Percentiles rank a stretch among this genome's conserved stretches.
phyloP scores from a whole-genome alignment of 2,113 vertebrate genomes.

The Phylloscopus trochiloides region DNA sequence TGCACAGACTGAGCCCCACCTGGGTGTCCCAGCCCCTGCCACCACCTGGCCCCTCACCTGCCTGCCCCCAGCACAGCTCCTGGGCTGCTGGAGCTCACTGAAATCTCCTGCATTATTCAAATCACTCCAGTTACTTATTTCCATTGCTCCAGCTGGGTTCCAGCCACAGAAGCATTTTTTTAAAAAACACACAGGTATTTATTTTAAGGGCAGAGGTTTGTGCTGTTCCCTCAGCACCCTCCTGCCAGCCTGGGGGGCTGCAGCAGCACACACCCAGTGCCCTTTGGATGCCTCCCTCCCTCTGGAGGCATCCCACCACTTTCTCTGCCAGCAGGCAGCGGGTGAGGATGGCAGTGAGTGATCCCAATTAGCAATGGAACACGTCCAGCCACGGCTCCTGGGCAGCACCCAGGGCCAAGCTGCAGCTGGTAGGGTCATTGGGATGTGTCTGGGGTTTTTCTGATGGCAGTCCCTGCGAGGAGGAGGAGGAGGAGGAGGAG shows the following conservation, averaged over 20 bases:
- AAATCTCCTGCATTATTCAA: background rate
- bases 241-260: background rate
- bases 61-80: fast-evolving
- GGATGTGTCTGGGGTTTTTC: background rate
- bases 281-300: background rate
- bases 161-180: background rate
- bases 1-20: background rate
- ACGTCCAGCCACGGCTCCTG: background rate
- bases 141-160: background rate
- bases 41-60: background rate
- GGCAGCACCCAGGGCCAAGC: background rate
- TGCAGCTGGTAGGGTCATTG: background rate
- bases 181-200: background rate
- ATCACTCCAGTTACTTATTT: background rate
- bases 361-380: background rate
- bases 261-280: background rate
- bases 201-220: background rate
- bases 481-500: background rate
- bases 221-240: background rate
- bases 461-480: fast-evolving
- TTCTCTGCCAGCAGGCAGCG: background rate
- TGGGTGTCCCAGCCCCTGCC: fast-evolving
- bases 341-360: background rate
- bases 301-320: fast-evolving
- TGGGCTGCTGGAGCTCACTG: background rate